These are phyloP conservation scores for Octonoba sinensis DNA, from an alignment of 2,888 invertebrate species.

Conservation along the genomic window DNA sequence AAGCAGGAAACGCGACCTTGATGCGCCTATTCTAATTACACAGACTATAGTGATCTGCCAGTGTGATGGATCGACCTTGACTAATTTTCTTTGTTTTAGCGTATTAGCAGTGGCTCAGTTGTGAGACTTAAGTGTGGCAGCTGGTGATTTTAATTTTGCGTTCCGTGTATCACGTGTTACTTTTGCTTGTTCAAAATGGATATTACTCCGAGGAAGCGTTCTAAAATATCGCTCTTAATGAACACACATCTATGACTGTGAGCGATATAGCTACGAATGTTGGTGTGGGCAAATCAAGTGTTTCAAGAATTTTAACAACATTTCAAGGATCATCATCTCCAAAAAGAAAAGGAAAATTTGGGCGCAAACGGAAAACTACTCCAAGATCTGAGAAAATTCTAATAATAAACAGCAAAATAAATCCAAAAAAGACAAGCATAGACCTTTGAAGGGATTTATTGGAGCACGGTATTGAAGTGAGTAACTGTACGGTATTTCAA, in stretches of 20 bases:
- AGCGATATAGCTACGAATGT: background rate
- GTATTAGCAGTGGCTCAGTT: background rate
- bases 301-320: slow-evolving; percentile 1
- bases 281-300: slow-evolving; percentile 7
- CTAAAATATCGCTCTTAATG: no score
- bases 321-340: slow-evolving; percentile 2
- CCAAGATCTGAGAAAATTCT: background rate
- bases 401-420: background rate
- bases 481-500: no score
- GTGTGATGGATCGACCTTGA: no score
- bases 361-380: slow-evolving; percentile 5
- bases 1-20: no score
- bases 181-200: no score
- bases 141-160: slow-evolving; percentile 1
- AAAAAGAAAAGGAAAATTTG: slow-evolving; percentile 7
- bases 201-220: no score
- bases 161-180: no score
- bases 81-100: no score
- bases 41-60: no score
- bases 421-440: slow-evolving; percentile 1
- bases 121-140: background rate
- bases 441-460: slow-evolving; percentile 9
- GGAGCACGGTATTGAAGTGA: background rate
- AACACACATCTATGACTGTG: no score
- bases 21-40: no score